Base-by-base conservation (phyloP, 1,140 invertebrate genomes). In the Plectrocnemia conspersa region DNA sequence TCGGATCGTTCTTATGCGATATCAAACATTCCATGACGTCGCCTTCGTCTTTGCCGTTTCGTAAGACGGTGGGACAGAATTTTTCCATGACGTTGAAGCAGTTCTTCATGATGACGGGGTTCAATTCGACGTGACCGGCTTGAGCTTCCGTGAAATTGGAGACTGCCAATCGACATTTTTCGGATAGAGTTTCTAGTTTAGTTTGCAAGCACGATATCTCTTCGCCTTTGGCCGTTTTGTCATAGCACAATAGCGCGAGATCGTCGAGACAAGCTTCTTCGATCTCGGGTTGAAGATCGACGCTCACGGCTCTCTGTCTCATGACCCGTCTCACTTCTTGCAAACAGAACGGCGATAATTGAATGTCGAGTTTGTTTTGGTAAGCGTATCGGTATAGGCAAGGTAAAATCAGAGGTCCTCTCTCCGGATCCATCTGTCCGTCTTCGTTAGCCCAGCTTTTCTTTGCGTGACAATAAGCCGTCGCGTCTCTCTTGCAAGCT, bases 1-100 rank as follows among this genome's bases (percentile, higher is more conserved):
- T 77, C 47, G 83, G 79, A 63, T 93, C 85, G 71, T 94, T 92
- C 77, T 98, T 98, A 65, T 95, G 85, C 50, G 84, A 76, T 50
- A 98, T 91, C 2, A 99, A 76, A 73, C 96, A 99, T 36, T 95
- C 88, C 82, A 98, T 88, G 56, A 97, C 82, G 61, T 95, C 84
- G 58, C 85, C 85, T 66, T 90, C 83, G 61, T 90, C 85, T 64
- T 81, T 83, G 56, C 82, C 82, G 60, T 77, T 79, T 64, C 85
- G 84, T 1, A 83, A 61, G 62, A 83, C 77, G 27, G 80, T 75
- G 36, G 81, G 78, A 69, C 93, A 97, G 61, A 93, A 79, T 61
- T 80, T 82, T 59, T 91, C 82, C 70, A 96, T 91, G 54, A 91
- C 82, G 52, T 84, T 80, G 54, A 81, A 81, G 70, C 95, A 98